Base-by-base conservation (phyloP, 2,797 vertebrate genomes). In the Falco biarmicus region DNA sequence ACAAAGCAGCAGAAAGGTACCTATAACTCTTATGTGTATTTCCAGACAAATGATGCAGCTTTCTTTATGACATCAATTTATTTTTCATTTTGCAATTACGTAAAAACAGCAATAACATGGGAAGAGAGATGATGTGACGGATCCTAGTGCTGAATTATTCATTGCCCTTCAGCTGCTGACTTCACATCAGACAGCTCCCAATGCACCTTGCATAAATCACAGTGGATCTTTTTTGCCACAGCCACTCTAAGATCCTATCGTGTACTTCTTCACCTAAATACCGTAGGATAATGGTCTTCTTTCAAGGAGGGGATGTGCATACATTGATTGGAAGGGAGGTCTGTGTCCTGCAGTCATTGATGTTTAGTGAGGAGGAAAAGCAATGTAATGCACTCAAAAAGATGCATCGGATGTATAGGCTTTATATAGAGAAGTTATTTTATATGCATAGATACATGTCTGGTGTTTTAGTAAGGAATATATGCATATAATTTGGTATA, bases 51-150 rank as follows among this genome's bases (percentile, higher is more conserved):
- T 88, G 93, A 96, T 96, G 94, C 81, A 47, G 95, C 95, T 95
- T 97, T 95, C 97, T 98, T 98, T 97, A 98, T 97, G 97, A 97
- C 94, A 97, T 98, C 97, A 97, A 98, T 98, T 98, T 98, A 97
- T 97, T 97, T 98, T 98, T 97, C 96, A 94, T 95, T 98, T 98
- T 94, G 97, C 96, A 97, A 97, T 98, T 98, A 98, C 64, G 54
- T 98, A 98, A 98, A 98, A 98, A 96, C 92, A 98, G 97, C 96
- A 97, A 95, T 97, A 98, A 96, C 94, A 91, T 24, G 96, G 95
- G 78, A 95, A 97, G 96, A 95, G 96, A 96, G 97, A 98, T 96
- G 96, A 98, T 97, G 96, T 79, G 76, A 98, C 84, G 95, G 97
- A 96, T 97, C 95, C 63, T 6, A 20, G 54, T 63, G 84, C 96